These are phyloP conservation scores for Anthophora plumipes DNA, from an alignment of 2,888 invertebrate genomes.

Conservation along the genomic window DNA sequence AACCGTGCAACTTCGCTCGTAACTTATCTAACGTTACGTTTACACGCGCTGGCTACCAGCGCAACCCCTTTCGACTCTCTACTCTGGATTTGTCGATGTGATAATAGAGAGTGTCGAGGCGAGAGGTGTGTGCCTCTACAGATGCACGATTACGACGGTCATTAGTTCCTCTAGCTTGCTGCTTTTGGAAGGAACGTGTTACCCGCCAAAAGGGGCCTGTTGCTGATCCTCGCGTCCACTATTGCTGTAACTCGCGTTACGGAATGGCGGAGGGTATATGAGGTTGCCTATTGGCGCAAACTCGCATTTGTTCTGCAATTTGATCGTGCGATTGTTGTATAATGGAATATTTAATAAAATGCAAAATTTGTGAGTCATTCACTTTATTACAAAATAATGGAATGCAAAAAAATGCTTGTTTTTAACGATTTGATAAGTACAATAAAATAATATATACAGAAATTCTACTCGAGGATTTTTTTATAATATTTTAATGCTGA, in stretches of 20 bases:
- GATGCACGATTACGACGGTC: constrained; percentile 61
- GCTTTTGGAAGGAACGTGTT: constrained; percentile 52
- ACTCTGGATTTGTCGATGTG: constrained; percentile 71
- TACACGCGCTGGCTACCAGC: constrained; percentile 56
- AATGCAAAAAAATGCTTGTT: no score
- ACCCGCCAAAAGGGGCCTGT: constrained; percentile 24
- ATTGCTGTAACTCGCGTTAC: background rate
- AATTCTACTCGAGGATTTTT: no score
- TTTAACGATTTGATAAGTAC: no score
- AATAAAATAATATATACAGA: no score
- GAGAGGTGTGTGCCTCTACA: constrained; percentile 17
- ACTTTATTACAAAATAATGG: no score
- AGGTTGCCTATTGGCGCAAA: background rate
- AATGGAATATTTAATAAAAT: background rate
- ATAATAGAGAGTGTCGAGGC: constrained; percentile 70
- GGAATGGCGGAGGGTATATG: background rate
- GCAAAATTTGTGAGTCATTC: no score
- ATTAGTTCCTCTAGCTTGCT: constrained; percentile 53
- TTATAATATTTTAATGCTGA: no score
- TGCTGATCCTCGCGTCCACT: no score
- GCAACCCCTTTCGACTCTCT: constrained; percentile 28
- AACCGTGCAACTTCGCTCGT: constrained; percentile 53
- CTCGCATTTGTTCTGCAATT: background rate
- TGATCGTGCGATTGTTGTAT: background rate
- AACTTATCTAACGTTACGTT: constrained; percentile 73